These are phyloP conservation scores for Cotesia vestalis DNA, from an alignment of 1,140 invertebrate genomes.

Conservation along the genomic window DNA sequence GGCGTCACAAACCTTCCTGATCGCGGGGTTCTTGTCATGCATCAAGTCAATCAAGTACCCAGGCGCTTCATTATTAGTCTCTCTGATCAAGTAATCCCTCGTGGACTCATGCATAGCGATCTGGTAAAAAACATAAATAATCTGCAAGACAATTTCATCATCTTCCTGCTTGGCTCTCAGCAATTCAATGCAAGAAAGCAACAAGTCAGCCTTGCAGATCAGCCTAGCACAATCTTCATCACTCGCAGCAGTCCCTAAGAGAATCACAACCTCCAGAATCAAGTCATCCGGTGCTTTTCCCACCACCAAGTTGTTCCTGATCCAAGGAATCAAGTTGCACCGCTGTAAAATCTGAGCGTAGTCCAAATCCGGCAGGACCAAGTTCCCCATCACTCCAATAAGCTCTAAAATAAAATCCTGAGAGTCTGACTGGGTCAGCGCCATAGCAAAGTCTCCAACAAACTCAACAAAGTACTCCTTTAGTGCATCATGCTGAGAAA, in stretches of 20 bases:
- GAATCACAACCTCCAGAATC: conserved; percentile 85
- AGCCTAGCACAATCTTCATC: conserved; percentile 86
- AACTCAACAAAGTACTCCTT: conserved; percentile 90
- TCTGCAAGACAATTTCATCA: conserved; percentile 94
- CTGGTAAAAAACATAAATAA: conserved; percentile 95
- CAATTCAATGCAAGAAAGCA: conserved; percentile 84
- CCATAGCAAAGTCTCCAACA: conserved; percentile 88
- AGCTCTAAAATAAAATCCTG: conserved; percentile 90
- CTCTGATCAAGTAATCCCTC: conserved; percentile 82
- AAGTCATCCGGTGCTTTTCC: conserved; percentile 73
- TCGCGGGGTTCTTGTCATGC: conserved; percentile 95
- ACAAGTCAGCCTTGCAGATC: conserved; percentile 82
- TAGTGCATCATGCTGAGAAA: conserved; percentile 87
- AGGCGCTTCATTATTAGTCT: conserved; percentile 83
- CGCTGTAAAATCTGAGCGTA: conserved; percentile 89
- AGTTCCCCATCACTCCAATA: conserved; percentile 89
- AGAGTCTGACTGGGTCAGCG: conserved; percentile 78
- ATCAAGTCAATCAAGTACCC: conserved; percentile 97
- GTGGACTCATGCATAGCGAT: conserved; percentile 86
- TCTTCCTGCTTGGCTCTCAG: conserved; percentile 94
- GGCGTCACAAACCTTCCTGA: conserved; percentile 90
- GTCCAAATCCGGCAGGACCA: conserved; percentile 87
- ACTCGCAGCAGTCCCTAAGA: conserved; percentile 85
- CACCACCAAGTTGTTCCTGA: conserved; percentile 81
- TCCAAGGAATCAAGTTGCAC: conserved; percentile 89